Conservation (phyloP, 2,797 vertebrate genomes). For the Danio albolineatus region DNA sequence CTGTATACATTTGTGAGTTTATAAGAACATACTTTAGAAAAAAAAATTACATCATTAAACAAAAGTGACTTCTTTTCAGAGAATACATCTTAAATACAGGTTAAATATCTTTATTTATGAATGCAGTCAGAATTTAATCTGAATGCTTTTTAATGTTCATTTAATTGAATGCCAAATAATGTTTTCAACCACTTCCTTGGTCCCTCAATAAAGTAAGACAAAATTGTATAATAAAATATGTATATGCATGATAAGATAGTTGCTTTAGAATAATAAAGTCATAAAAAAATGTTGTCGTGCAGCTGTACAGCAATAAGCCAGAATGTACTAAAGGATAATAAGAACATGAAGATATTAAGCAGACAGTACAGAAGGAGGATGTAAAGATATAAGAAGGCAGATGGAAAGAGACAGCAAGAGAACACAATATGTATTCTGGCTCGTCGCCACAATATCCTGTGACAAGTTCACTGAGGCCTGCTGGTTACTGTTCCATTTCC, state of each 20-base stretch:
- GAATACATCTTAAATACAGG: no score
- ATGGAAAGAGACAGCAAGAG: conserved; percentile 34
- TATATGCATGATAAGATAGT: neutral
- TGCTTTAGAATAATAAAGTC: conserved; percentile 19
- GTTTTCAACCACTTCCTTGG: neutral
- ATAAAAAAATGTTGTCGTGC: neutral
- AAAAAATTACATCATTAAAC: no score
- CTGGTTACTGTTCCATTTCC: conserved; percentile 69
- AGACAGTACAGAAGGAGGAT: conserved; percentile 46
- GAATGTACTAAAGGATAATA: conserved; percentile 62
- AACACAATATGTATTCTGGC: conserved; percentile 58
- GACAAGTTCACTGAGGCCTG: conserved; percentile 75
- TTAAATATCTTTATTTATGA: no score
- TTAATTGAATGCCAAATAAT: no score
- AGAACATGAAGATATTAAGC: conserved; percentile 65
- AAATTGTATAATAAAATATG: neutral
- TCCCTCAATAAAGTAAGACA: no score
- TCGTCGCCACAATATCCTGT: conserved; percentile 68
- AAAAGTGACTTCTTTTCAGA: no score
- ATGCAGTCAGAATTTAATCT: no score
- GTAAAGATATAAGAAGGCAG: conserved; percentile 43
- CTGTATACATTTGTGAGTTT: no score
- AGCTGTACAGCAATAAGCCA: conserved; percentile 19
- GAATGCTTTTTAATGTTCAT: no score
- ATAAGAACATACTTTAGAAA: no score